Evolutionary conservation across 2,888 invertebrate genomes (phyloP).

Genomic region (Lumbricus terrestris): DNA sequence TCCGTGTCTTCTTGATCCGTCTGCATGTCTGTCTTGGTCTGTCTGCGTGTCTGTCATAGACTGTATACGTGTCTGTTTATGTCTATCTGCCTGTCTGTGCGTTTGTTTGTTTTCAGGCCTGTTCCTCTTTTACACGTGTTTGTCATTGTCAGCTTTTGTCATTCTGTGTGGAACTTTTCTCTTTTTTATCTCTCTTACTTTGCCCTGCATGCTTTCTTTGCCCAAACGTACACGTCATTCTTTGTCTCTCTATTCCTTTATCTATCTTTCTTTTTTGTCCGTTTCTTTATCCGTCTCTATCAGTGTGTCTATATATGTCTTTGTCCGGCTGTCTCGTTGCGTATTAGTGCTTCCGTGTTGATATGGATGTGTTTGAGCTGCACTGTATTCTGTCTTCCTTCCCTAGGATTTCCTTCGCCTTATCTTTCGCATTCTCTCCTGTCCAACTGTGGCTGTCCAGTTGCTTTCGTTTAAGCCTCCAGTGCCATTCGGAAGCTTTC

Average conservation of each 20-base stretch:
- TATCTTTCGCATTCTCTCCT: background rate
- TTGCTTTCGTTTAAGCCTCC: background rate
- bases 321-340: background rate
- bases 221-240: too few species aligned
- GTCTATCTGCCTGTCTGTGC: background rate
- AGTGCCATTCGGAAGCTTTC: background rate
- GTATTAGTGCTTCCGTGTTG: background rate
- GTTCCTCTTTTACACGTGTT: too few species aligned
- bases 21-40: background rate
- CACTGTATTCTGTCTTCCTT: background rate
- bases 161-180: too few species aligned
- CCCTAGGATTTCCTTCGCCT: background rate
- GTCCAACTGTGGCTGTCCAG: background rate
- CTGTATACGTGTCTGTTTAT: background rate
- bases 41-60: too few species aligned
- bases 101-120: too few species aligned
- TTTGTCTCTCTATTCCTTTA: too few species aligned
- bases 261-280: too few species aligned
- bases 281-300: background rate
- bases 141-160: too few species aligned
- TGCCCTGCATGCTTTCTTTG: too few species aligned
- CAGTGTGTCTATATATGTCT: background rate
- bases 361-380: background rate
- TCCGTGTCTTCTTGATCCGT: too few species aligned
- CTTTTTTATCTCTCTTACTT: too few species aligned